Evolutionary conservation across 2,797 vertebrate genomes (phyloP).

Genomic region (Lateolabrax maculatus): DNA sequence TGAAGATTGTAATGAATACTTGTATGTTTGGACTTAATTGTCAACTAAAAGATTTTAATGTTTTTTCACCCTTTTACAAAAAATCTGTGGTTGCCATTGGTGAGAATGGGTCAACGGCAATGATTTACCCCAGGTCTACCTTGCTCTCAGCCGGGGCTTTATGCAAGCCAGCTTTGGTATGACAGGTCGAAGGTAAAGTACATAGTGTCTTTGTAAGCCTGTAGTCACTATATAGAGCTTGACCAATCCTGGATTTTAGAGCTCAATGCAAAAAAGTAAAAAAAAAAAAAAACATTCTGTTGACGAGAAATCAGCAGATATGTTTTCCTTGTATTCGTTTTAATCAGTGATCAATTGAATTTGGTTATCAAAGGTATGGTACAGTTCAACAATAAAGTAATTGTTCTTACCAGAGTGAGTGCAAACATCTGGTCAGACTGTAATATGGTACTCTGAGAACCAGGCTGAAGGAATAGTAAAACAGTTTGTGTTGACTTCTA

Average conservation of each 20-base stretch:
- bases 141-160: neutral
- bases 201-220: neutral
- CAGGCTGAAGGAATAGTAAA: neutral
- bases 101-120: neutral
- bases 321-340: conserved; percentile 9
- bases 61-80: neutral
- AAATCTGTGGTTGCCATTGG: neutral
- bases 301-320: neutral
- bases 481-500: neutral
- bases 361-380: neutral
- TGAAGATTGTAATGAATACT: neutral
- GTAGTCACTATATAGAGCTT: neutral
- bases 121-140: neutral
- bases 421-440: conserved; percentile 6
- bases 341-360: neutral
- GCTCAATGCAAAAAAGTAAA: neutral
- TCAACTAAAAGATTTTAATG: neutral
- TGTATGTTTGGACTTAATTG: neutral
- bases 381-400: neutral
- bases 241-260: neutral
- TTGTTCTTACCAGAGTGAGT: neutral
- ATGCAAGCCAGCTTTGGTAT: neutral
- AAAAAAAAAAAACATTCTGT: neutral
- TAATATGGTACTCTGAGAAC: conserved; percentile 3
- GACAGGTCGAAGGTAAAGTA: neutral